phyloP scores from a whole-genome alignment of 2,797 vertebrate genomes.

The Hydrophis major region DNA sequence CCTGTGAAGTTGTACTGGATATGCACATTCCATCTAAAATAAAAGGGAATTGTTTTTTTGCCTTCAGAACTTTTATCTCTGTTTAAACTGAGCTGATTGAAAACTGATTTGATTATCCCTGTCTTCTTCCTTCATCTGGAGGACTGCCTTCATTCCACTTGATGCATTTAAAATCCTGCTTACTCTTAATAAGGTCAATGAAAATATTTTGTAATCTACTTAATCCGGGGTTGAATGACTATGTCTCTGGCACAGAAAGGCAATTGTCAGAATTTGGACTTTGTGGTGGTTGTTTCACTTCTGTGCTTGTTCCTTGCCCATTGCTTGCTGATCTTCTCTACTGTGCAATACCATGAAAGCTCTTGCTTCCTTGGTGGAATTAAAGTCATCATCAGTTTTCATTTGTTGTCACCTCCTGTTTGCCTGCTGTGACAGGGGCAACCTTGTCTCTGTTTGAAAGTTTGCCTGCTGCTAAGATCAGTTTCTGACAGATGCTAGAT shows the following conservation, averaged over 20 bases:
- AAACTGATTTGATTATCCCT: background rate
- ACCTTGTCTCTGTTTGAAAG: conserved; percentile 26
- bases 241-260: background rate
- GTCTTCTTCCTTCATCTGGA: background rate
- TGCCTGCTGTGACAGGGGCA: conserved; percentile 19
- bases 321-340: conserved; percentile 1
- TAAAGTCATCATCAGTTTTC: conserved; percentile 26
- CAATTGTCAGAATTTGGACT: background rate
- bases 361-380: conserved; percentile 1
- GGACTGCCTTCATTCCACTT: background rate
- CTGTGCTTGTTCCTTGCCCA: background rate
- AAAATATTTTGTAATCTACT: background rate
- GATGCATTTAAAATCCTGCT: background rate
- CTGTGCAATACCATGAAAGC: conserved; percentile 13
- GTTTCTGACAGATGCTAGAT: conserved; percentile 26
- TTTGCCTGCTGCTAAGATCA: conserved; percentile 28
- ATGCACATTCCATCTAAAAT: background rate
- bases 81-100: background rate
- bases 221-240: background rate
- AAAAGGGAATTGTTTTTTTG: background rate
- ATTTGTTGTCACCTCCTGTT: conserved; percentile 23
- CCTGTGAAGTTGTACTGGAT: too few species aligned
- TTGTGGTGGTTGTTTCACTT: conserved; percentile 4
- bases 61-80: background rate
- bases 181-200: background rate